A percentile compares a stretch with the other conserved stretches of the same genome.
These are phyloP conservation scores for Ptychoptera contaminata DNA, from an alignment of 2,888 invertebrate species.

Conservation along the genomic window DNA sequence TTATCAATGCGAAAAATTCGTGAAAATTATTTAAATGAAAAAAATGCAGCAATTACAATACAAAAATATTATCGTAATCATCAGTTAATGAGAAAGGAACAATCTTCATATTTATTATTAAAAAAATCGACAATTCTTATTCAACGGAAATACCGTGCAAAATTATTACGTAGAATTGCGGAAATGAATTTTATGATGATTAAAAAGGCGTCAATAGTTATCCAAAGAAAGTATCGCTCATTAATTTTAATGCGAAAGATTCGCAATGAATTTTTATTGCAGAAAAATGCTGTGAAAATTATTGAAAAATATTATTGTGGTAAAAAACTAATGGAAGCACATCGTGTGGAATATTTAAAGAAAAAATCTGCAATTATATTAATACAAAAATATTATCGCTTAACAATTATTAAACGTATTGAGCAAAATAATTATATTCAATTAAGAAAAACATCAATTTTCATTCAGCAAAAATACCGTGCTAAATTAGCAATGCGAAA, in stretches of 20 bases:
- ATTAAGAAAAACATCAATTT: neutral
- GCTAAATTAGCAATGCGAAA: constrained; percentile 19
- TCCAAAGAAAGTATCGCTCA: constrained; percentile 30
- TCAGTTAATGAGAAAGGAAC: constrained; percentile 15
- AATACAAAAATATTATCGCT: constrained; percentile 7
- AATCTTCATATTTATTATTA: constrained; percentile 15
- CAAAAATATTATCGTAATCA: constrained; percentile 21
- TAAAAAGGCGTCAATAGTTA: constrained; percentile 18
- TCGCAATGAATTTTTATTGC: constrained; percentile 15
- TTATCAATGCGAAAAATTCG: constrained; percentile 16
- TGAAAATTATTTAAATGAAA: constrained; percentile 17
- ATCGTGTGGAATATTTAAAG: neutral
- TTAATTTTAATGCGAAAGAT: constrained; percentile 13
- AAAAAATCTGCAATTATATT: constrained; percentile 5
- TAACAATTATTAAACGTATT: neutral
- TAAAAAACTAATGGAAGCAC: constrained; percentile 17
- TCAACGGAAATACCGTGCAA: neutral
- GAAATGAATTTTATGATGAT: constrained; percentile 14
- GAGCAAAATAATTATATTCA: neutral
- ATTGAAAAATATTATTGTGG: constrained; percentile 17
- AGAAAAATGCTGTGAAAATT: constrained; percentile 10
- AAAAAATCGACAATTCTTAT: constrained; percentile 5
- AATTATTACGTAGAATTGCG: neutral
- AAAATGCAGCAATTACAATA: constrained; percentile 15
- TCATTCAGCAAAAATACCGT: constrained; percentile 22